Percentiles rank a stretch among this genome's conserved stretches.
These are phyloP conservation scores for Gallirallus australis DNA, from an alignment of 2,797 vertebrate genomes.

Conservation along the genomic window DNA sequence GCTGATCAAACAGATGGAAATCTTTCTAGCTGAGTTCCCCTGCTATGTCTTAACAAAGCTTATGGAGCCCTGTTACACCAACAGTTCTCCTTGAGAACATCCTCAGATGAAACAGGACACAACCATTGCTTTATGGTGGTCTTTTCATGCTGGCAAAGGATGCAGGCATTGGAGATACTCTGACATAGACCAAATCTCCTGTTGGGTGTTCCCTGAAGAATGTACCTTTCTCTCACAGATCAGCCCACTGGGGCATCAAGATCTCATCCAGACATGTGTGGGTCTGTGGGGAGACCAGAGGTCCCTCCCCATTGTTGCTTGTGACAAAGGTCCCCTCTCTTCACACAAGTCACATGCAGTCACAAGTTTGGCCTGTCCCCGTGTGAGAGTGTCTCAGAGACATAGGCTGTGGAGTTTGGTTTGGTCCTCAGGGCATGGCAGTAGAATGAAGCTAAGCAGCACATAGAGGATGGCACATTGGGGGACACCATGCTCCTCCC, in stretches of 20 bases:
- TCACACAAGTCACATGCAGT: neutral
- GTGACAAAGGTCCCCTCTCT: neutral
- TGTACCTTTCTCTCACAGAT: neutral
- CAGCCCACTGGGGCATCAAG: neutral
- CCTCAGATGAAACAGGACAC: neutral
- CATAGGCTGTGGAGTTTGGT: neutral
- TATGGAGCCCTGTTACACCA: neutral
- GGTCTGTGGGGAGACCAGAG: neutral
- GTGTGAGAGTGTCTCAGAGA: neutral
- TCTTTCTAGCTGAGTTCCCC: neutral
- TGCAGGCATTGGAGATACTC: neutral
- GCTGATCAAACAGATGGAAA: slow-evolving; percentile 2
- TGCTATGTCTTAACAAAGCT: neutral
- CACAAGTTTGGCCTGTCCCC: neutral
- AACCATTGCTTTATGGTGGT: neutral
- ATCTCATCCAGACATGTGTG: neutral
- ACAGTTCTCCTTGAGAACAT: neutral
- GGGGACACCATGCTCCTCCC: neutral
- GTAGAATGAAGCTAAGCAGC: neutral
- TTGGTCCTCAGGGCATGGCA: neutral
- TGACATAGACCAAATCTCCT: neutral
- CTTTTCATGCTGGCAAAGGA: neutral
- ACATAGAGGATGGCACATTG: neutral
- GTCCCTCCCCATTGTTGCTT: neutral
- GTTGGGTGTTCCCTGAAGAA: neutral